These are phyloP conservation scores for Temnothorax ravouxi DNA, from an alignment of 2,888 invertebrate species.

Conservation along the genomic window DNA sequence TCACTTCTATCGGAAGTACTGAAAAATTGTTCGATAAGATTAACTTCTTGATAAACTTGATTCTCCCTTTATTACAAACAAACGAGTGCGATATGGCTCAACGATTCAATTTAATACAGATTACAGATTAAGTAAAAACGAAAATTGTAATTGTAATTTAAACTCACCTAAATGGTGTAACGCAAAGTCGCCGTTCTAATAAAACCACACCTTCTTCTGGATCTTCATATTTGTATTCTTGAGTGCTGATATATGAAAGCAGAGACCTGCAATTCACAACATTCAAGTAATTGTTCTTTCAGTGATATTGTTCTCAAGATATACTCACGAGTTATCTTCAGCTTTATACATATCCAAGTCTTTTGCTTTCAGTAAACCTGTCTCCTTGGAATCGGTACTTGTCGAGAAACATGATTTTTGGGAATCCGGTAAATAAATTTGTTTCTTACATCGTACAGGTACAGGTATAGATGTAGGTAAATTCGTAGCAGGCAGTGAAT, in stretches of 20 bases:
- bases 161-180: constrained; percentile 88
- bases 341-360: neutral
- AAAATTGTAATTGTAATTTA: constrained; percentile 15
- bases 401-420: neutral
- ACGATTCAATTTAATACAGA: neutral
- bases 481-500: neutral
- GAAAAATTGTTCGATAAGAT: constrained; percentile 31
- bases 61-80: neutral
- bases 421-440: neutral
- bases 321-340: constrained; percentile 24
- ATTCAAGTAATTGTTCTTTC: constrained; percentile 9
- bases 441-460: neutral
- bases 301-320: constrained; percentile 7
- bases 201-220: constrained; percentile 90
- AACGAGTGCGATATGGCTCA: neutral
- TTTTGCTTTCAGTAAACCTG: neutral
- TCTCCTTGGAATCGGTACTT: neutral
- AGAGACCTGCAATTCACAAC: constrained; percentile 13
- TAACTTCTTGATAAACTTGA: constrained; percentile 14
- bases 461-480: neutral
- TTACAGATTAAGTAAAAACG: constrained; percentile 2
- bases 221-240: constrained; percentile 92
- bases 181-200: constrained; percentile 89
- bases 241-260: constrained; percentile 87
- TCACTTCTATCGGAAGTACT: constrained; percentile 41